These are phyloP conservation scores for Coccyzus lansbergi DNA, from an alignment of 2,797 vertebrate species.

Conservation along the genomic window DNA sequence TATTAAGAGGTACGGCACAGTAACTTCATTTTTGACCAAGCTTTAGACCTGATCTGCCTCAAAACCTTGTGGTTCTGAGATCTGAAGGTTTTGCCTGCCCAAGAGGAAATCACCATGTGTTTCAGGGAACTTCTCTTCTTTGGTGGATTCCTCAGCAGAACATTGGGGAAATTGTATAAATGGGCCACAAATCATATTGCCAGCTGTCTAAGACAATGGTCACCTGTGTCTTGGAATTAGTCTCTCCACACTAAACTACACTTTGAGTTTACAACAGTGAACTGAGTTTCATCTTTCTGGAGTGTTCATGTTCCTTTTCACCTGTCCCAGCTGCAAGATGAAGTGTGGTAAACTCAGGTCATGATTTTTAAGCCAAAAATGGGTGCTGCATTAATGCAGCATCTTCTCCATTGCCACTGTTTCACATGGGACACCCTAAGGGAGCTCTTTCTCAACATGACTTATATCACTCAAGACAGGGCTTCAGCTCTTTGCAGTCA, in stretches of 20 bases:
- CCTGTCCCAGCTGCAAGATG: neutral
- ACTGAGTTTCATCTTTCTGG: neutral
- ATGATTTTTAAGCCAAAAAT: neutral
- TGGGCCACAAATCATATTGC: neutral
- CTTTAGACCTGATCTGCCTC: neutral
- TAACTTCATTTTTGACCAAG: neutral
- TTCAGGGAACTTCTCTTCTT: neutral
- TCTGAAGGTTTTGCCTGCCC: neutral
- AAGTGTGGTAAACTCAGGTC: neutral
- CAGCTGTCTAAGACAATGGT: neutral
- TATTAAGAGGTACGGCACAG: neutral
- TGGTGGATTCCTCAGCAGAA: neutral
- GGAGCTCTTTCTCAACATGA: neutral
- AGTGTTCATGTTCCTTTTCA: accelerated
- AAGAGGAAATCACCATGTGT: neutral
- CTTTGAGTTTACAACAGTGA: neutral
- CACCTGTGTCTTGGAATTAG: neutral
- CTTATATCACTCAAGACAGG: neutral
- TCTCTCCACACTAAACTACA: neutral
- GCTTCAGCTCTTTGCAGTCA: neutral
- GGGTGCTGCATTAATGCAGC: neutral
- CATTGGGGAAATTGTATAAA: neutral
- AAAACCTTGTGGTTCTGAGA: neutral
- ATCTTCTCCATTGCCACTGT: neutral
- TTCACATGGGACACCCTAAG: too few relatives aligned